phyloP scores from a whole-genome alignment of 2,888 invertebrate species.

The Lepeophtheirus nordmannii region DNA sequence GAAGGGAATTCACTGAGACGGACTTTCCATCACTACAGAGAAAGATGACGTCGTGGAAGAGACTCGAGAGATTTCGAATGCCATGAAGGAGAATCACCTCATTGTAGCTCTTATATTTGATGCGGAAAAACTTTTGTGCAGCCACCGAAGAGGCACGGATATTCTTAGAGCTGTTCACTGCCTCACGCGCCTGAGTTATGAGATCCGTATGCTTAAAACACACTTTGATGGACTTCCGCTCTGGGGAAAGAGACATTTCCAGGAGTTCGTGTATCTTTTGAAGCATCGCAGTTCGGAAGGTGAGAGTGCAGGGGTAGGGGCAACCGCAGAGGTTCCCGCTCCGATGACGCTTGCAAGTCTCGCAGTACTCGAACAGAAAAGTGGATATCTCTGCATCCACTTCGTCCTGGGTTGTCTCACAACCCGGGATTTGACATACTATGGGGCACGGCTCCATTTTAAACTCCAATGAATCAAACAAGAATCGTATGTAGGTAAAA shows the following conservation, averaged over 20 bases:
- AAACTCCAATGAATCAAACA: too few relatives aligned
- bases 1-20: too few relatives aligned
- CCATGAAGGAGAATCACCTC: too few relatives aligned
- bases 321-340: constrained; percentile 8
- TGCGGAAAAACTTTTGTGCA: too few relatives aligned
- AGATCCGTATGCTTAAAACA: constrained; percentile 18
- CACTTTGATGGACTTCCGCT: constrained; percentile 11
- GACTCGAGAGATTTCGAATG: too few relatives aligned
- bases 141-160: too few relatives aligned
- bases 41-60: too few relatives aligned
- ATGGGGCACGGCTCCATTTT: not conserved
- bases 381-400: constrained; percentile 14
- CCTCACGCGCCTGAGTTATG: constrained; percentile 15
- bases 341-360: not conserved
- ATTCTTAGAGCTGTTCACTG: not conserved
- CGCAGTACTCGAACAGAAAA: constrained; percentile 6
- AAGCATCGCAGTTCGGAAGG: constrained; percentile 7
- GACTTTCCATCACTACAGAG: too few relatives aligned
- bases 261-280: constrained; percentile 11
- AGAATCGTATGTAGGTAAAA: too few relatives aligned
- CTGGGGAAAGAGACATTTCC: not conserved
- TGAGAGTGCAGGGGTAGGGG: constrained; percentile 14
- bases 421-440: constrained; percentile 16
- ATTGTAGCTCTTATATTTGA: too few relatives aligned
- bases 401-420: constrained; percentile 12